Evolutionary conservation across 2,797 vertebrate species (phyloP), one percentile per base, ranked within the genome.

Genomic region (Centroberyx gerrardi): DNA sequence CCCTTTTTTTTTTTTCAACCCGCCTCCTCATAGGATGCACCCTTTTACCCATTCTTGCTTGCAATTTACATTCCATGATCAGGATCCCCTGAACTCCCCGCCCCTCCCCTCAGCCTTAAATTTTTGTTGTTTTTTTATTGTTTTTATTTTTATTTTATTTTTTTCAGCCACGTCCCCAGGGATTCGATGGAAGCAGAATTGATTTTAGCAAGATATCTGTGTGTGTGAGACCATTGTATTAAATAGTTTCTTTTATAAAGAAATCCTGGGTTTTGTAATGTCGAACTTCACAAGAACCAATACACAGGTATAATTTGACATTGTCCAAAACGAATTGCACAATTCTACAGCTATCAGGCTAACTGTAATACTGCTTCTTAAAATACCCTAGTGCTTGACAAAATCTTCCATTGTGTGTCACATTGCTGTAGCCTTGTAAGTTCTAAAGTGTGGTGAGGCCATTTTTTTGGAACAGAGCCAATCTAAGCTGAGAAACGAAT

Each of bases 31-130:
- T 83, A 72, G 27, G 58, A 82, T 42, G 46, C 54, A 64, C 13
- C 18, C 22, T 48, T 68, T 71, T 59, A 53, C 44, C 28, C 46
- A 46, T 70, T 85, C 42, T 75, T 80, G 91, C 74, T 92, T 88
- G 83, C 83, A 83, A 84, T 65, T 80, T 86, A 93, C 94, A 96
- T 96, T 96, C 95, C 95, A 90, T 88, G 56, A 58, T 88, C 74
- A 68, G 81, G 58, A 77, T 52, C 49, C 31, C 78, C 49, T 68
- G 38, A 74, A 42, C 64, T 67, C 66, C 74, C 58, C 79, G 51
- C 54, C 53, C 3, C 29, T 84, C 76, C 78, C 67, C 67, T 71
- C 61, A 62, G 87, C 89, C 87, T 93, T 91, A 85, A 88, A 53
- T 38, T 42, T n/a, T 49, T 5, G 36, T 28, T 68, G 0, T 49